Evolutionary conservation across 2,113 vertebrate genomes (phyloP).

Genomic region (Heterocephalus glaber): DNA sequence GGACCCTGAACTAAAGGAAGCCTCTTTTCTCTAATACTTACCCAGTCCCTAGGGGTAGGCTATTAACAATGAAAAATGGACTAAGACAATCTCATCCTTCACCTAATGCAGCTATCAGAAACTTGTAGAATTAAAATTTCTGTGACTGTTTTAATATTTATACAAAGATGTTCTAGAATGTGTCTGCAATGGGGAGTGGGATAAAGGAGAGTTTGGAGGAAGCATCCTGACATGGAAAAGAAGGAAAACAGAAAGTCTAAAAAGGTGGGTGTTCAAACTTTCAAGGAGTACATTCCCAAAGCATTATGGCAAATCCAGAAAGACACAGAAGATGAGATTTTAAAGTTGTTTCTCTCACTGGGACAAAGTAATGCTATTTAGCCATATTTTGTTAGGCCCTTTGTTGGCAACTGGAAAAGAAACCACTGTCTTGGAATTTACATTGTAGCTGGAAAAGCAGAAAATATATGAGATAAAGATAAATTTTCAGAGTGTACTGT

Average conservation of each 20-base stretch:
- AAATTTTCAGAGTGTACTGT: not conserved
- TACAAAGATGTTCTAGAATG: constrained; percentile 25
- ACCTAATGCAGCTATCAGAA: constrained; percentile 9
- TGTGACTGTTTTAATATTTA: constrained; percentile 35
- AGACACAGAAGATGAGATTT: not conserved
- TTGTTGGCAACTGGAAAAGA: not conserved
- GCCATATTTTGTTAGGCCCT: not conserved
- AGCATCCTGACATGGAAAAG: not conserved
- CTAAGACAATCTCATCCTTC: not conserved
- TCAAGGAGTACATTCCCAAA: not conserved
- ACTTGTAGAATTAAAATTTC: constrained; percentile 13
- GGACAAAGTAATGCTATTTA: not conserved
- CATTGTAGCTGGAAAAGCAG: not conserved
- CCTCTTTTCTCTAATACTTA: not conserved
- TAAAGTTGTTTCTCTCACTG: not conserved
- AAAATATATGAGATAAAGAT: not conserved
- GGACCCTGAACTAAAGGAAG: not conserved
- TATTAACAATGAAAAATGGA: not conserved
- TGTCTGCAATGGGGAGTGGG: not conserved
- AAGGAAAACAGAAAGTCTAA: constrained; percentile 18
- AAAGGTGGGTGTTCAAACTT: not conserved
- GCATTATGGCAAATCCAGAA: not conserved
- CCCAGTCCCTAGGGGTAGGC: too few relatives aligned
- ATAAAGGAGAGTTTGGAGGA: not conserved
- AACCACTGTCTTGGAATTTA: not conserved